Evolutionary conservation across 1,140 invertebrate genomes (phyloP).

Genomic region (Plutomurus gul): DNA sequence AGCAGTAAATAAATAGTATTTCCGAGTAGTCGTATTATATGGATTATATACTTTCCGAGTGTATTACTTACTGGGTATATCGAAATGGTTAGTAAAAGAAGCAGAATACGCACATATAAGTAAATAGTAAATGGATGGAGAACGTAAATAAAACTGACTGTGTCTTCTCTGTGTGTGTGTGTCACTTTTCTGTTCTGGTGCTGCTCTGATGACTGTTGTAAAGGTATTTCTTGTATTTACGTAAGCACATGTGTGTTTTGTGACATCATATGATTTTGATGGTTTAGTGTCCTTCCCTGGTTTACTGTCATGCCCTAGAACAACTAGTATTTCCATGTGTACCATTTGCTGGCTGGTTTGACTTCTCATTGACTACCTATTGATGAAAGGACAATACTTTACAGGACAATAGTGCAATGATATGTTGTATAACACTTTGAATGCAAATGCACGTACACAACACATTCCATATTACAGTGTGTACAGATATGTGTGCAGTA

Average conservation of each 20-base stretch:
- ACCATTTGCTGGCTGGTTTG: no score
- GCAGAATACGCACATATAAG: not conserved
- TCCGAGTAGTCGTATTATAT: no score
- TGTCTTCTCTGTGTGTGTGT: not conserved
- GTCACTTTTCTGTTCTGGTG: not conserved
- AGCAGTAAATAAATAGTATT: no score
- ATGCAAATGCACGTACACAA: not conserved
- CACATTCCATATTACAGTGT: not conserved
- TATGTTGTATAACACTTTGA: not conserved
- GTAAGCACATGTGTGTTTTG: not conserved
- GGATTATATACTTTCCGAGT: no score
- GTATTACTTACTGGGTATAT: no score
- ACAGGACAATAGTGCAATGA: not conserved
- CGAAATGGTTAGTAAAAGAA: no score
- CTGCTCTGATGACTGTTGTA: not conserved
- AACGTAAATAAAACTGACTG: not conserved
- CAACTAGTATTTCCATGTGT: constrained; percentile 8
- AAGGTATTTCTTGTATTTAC: not conserved
- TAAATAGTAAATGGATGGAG: not conserved
- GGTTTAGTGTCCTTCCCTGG: constrained; percentile 1
- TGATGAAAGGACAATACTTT: not conserved
- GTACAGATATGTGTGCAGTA: not conserved
- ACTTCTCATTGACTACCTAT: not conserved
- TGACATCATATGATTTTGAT: constrained; percentile 22
- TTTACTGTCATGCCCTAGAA: constrained; percentile 11